Evolutionary conservation across 2,888 invertebrate genomes (phyloP), one percentile per base, ranked within the genome.

Genomic region (Morpho achilles): DNA sequence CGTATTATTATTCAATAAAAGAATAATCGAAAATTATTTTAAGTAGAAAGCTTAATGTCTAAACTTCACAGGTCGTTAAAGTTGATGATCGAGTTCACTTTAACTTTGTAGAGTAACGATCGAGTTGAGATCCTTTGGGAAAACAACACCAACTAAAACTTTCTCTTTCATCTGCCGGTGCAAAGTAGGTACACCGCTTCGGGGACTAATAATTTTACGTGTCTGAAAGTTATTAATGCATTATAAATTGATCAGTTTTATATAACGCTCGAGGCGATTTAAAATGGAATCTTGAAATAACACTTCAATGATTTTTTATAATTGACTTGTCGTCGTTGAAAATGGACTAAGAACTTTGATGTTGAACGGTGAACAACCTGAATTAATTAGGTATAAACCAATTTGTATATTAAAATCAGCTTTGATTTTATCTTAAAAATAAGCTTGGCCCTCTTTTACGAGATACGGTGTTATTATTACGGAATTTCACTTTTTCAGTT

Each of bases 241-340:
- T 73, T 75, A 68, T 69, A 73, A 76, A 74, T 69, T 67, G 62
- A 62, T 64, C 66, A 53, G 58, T 56, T 67, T 61, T 65, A 68
- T 64, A 57, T 60, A 67, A 64, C 67, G 76, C 80, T 76, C 67
- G 63, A 67, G 80, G 82, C 75, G 63, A 60, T 74, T 77, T 77
- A 73, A 77, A 83, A 87, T 83, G 69, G 73, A 82, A 78, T 79
- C 77, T 77, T 79, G 75, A 79, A 77, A 73, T 68, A 74, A 79
- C 72, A 56, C 61, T 71, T 68, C 73, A 76, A 71, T 73, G 68
- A 77, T 67, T 70, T 75, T 71, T 76, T 64, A 66, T 69, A 69
- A 69, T 70, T 69, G 67, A 70, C 66, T 70, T 69, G 71, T 71
- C 55, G 52, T 53, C 55, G 52, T 53, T 55, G 79, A 73, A 73